phyloP scores from a whole-genome alignment of 2,113 vertebrate species.

The Megaceryle torquata region DNA sequence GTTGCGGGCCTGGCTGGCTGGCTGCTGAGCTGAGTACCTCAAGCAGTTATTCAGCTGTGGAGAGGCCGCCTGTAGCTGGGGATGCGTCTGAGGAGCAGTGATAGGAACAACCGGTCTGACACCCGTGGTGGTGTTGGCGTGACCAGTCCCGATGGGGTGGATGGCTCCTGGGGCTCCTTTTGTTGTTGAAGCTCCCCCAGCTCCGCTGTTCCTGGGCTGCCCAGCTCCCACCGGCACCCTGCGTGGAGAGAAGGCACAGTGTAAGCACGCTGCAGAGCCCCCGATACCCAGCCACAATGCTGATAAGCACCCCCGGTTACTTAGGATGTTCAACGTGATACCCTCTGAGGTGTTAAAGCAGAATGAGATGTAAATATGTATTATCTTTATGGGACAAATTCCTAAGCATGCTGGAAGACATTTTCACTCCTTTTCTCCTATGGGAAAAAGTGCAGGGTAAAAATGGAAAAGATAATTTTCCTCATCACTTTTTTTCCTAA shows the following conservation, averaged over 20 bases:
- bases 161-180: conserved; percentile 75
- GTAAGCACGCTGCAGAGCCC: background rate
- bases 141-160: conserved; percentile 73
- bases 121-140: conserved; percentile 67
- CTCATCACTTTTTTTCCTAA: background rate
- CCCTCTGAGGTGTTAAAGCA: background rate
- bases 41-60: conserved; percentile 84
- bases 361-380: background rate
- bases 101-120: conserved; percentile 77
- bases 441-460: background rate
- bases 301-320: background rate
- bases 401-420: background rate
- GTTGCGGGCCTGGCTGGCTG: conserved; percentile 76
- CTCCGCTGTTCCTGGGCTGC: conserved; percentile 71
- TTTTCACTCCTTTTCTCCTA: background rate
- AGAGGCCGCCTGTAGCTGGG: conserved; percentile 80
- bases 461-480: background rate
- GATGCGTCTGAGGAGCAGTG: conserved; percentile 67
- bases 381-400: background rate
- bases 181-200: conserved; percentile 65
- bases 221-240: conserved; percentile 87
- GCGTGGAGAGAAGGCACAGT: background rate
- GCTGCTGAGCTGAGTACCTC: conserved; percentile 81
- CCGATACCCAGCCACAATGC: background rate
- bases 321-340: background rate